Evolutionary conservation across 2,113 vertebrate species (phyloP).

Genomic region (Sphyrna mokarran): DNA sequence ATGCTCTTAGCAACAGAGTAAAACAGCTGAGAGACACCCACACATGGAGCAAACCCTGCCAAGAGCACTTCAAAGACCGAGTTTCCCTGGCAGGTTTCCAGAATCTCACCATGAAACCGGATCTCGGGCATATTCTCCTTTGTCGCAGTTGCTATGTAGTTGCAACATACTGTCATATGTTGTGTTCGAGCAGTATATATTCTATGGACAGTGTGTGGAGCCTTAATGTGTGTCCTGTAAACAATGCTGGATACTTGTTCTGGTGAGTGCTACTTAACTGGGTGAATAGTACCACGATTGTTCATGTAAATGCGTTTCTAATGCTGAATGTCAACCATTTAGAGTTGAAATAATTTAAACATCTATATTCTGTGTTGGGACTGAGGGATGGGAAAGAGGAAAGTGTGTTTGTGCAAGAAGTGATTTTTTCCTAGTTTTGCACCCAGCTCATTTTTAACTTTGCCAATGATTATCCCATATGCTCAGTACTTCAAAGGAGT

Average conservation of each 20-base stretch:
- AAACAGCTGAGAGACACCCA: slow-evolving; percentile 26
- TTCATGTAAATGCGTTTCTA: not conserved
- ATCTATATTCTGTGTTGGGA: not conserved
- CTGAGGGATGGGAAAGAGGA: not conserved
- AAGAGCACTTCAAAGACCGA: not conserved
- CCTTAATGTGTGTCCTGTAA: not conserved
- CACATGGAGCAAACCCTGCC: not conserved
- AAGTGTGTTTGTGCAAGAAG: not conserved
- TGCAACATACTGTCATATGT: not conserved
- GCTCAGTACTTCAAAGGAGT: not conserved
- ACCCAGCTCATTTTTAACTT: not conserved
- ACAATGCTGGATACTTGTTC: not conserved
- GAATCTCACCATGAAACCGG: not conserved
- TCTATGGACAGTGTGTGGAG: not conserved
- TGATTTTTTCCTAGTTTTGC: not conserved
- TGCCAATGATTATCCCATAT: not conserved
- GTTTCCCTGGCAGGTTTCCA: not conserved
- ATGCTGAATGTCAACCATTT: not conserved
- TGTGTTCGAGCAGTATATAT: not conserved
- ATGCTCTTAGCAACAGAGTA: not conserved
- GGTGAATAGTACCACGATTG: not conserved
- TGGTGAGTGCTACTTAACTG: not conserved
- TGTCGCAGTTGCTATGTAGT: not conserved
- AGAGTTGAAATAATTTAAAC: too few relatives aligned
- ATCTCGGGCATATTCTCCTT: not conserved